phyloP scores from a whole-genome alignment of 2,797 vertebrate species.

The Danio tinwini region DNA sequence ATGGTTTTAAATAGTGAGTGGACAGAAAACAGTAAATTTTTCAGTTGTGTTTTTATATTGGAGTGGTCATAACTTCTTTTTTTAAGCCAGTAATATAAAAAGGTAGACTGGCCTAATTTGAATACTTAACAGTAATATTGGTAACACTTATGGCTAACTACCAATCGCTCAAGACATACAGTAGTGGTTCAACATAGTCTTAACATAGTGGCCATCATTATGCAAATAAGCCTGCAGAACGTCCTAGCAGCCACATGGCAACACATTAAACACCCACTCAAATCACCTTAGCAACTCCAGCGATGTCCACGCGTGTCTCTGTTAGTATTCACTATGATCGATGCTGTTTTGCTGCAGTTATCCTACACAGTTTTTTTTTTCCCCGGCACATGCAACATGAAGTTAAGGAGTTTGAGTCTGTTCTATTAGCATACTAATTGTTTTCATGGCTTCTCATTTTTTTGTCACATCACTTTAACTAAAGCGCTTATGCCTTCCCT shows the following conservation, averaged over 20 bases:
- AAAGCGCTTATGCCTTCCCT: constrained; percentile 46
- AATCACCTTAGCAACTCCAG: background rate
- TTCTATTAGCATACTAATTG: constrained; percentile 66
- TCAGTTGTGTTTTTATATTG: background rate
- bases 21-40: background rate
- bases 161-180: too few species aligned
- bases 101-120: too few species aligned
- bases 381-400: constrained; percentile 12
- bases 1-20: background rate
- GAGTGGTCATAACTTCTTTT: too few species aligned
- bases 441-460: constrained; percentile 58
- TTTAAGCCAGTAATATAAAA: too few species aligned
- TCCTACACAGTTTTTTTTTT: constrained; percentile 31
- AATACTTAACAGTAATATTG: too few species aligned
- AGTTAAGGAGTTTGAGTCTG: constrained; percentile 45
- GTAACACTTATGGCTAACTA: too few species aligned
- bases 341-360: background rate
- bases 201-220: too few species aligned
- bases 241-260: too few species aligned
- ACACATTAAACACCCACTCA: background rate
- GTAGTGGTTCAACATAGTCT: too few species aligned
- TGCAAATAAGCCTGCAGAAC: too few species aligned
- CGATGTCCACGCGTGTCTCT: background rate
- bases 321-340: background rate
- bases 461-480: constrained; percentile 45